Evolutionary conservation across 2,888 invertebrate genomes (phyloP).

Genomic region (Encarsia formosa): DNA sequence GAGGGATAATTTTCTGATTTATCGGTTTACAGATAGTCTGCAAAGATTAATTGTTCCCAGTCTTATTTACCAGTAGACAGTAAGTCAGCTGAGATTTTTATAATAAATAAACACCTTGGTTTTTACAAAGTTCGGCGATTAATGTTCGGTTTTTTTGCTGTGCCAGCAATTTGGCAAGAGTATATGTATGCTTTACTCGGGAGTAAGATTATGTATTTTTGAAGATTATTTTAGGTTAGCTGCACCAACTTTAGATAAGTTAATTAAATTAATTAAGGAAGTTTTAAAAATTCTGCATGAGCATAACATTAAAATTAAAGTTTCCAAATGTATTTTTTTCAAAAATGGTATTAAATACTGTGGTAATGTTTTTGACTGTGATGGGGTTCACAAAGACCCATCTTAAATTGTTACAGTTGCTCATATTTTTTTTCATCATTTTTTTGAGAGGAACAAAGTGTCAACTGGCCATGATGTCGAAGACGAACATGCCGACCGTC

Average conservation of each 20-base stretch:
- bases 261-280: not conserved
- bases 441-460: too few relatives aligned
- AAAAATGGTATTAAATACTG: slow-evolving; percentile 14
- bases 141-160: not conserved
- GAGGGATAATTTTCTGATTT: slow-evolving; percentile 33
- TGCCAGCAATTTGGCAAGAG: slow-evolving; percentile 1
- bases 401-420: slow-evolving; percentile 22
- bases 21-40: slow-evolving; percentile 31
- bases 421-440: too few relatives aligned
- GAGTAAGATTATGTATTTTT: not conserved
- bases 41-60: slow-evolving; percentile 32
- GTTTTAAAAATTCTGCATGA: slow-evolving; percentile 3
- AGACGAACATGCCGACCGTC: too few relatives aligned
- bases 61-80: too few relatives aligned
- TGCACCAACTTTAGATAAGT: not conserved
- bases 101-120: not conserved
- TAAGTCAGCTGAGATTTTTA: not conserved
- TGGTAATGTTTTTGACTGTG: slow-evolving; percentile 17
- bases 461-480: too few relatives aligned
- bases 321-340: slow-evolving; percentile 12
- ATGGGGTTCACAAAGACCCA: slow-evolving; percentile 15
- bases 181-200: not conserved
- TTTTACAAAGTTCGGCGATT: too few relatives aligned
- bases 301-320: slow-evolving; percentile 6
- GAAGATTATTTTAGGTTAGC: not conserved